These are phyloP conservation scores for Ectemnius continuus DNA, from an alignment of 2,888 invertebrate genomes.

Conservation along the genomic window DNA sequence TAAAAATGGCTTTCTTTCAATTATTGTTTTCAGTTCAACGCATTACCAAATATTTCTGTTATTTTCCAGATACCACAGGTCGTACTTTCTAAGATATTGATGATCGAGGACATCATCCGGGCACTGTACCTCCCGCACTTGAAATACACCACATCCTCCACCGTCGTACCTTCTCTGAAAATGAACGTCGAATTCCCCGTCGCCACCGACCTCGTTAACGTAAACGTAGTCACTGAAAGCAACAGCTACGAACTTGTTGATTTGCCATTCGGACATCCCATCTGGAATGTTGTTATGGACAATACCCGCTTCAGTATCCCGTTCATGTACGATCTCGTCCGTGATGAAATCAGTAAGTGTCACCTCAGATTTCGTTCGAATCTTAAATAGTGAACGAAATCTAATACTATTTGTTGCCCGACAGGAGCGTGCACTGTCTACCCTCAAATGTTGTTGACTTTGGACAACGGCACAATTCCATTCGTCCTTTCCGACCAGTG, in stretches of 20 bases:
- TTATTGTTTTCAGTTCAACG: neutral
- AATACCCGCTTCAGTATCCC: slow-evolving; percentile 37
- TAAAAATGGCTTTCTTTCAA: neutral
- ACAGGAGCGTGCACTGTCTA: slow-evolving; percentile 70
- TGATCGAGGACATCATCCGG: slow-evolving; percentile 53
- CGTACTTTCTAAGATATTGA: slow-evolving; percentile 19
- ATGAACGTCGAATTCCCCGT: slow-evolving; percentile 63
- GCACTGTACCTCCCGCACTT: slow-evolving; percentile 43
- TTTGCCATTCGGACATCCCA: slow-evolving; percentile 29
- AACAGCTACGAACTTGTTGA: slow-evolving; percentile 48
- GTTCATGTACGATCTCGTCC: slow-evolving; percentile 12
- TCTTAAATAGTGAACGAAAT: neutral
- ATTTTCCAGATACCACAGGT: slow-evolving; percentile 54
- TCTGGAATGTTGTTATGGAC: slow-evolving; percentile 41
- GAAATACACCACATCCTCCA: slow-evolving; percentile 49
- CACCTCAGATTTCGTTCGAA: neutral
- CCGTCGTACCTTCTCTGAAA: slow-evolving; percentile 58
- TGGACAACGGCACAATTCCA: slow-evolving; percentile 57
- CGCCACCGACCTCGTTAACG: slow-evolving; percentile 57
- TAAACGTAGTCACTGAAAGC: slow-evolving; percentile 65
- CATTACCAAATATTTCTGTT: neutral
- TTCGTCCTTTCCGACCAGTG: slow-evolving; percentile 66
- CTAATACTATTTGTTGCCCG: slow-evolving; percentile 22
- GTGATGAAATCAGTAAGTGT: slow-evolving; percentile 33
- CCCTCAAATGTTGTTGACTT: slow-evolving; percentile 57